Conservation (phyloP, 2,797 vertebrate species). For the Amphiprion clarkii region DNA sequence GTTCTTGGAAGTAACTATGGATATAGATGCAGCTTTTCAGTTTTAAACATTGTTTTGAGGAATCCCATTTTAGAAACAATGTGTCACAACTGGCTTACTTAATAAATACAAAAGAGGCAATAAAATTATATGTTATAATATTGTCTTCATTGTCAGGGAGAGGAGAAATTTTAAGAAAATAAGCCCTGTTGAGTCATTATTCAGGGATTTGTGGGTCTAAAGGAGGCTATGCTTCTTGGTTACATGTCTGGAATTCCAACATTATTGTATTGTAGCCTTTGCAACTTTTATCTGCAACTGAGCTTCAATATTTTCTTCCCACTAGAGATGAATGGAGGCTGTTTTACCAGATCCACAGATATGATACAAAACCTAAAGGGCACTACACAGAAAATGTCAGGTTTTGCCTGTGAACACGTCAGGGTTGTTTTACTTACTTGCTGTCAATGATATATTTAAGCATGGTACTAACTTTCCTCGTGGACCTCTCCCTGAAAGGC, state of each 20-base stretch:
- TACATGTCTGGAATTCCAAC: background rate
- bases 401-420: background rate
- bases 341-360: background rate
- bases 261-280: too few species aligned
- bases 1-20: background rate
- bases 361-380: background rate
- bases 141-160: too few species aligned
- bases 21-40: background rate
- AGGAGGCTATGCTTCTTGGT: too few species aligned
- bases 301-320: background rate
- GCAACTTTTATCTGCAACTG: background rate
- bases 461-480: too few species aligned
- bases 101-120: background rate
- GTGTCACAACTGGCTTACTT: constrained; percentile 2
- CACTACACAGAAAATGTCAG: background rate
- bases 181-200: too few species aligned
- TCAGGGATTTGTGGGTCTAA: background rate
- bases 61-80: background rate
- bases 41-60: background rate
- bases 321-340: background rate
- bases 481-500: background rate
- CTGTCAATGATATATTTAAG: background rate
- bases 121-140: too few species aligned
- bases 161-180: too few species aligned
- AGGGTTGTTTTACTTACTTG: background rate